These are phyloP conservation scores for Diacarnus erythraeanus DNA, from an alignment of 37 sponge, comb jelly and placozoan species.

Conservation along the genomic window DNA sequence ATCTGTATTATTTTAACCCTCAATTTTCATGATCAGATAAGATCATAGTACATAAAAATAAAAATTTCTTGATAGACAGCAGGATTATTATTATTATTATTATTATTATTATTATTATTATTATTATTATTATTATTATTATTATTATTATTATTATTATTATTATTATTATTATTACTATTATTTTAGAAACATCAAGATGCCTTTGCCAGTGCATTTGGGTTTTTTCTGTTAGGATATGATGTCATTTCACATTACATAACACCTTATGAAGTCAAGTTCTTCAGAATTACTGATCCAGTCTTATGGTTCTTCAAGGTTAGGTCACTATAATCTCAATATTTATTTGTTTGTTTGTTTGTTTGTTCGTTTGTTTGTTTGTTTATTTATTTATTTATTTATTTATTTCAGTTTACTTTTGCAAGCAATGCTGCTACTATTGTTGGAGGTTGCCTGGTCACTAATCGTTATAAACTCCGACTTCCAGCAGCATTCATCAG, in stretches of 20 bases:
- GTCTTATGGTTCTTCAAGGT: conserved; percentile 84
- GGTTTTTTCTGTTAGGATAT: conserved; percentile 85
- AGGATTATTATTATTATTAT: neutral
- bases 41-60: no score
- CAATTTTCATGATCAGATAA: no score
- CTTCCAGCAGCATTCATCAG: conserved; percentile 79
- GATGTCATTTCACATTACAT: conserved; percentile 53
- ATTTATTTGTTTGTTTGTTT: neutral
- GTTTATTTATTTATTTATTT: neutral
- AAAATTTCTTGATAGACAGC: no score
- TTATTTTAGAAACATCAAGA: conserved; percentile 79
- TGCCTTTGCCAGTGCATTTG: conserved; percentile 93
- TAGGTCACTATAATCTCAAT: neutral
- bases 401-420: conserved; percentile 79
- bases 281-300: conserved; percentile 62
- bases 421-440: conserved; percentile 94
- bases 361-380: neutral
- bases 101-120: no score
- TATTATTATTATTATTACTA: neutral
- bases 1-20: neutral
- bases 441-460: conserved; percentile 81
- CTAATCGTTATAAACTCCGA: conserved; percentile 73
- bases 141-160: no score
- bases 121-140: no score
- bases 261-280: conserved; percentile 21